These are phyloP conservation scores for Hoplostethus mediterraneus DNA, from an alignment of 2,797 vertebrate genomes.

Conservation along the genomic window DNA sequence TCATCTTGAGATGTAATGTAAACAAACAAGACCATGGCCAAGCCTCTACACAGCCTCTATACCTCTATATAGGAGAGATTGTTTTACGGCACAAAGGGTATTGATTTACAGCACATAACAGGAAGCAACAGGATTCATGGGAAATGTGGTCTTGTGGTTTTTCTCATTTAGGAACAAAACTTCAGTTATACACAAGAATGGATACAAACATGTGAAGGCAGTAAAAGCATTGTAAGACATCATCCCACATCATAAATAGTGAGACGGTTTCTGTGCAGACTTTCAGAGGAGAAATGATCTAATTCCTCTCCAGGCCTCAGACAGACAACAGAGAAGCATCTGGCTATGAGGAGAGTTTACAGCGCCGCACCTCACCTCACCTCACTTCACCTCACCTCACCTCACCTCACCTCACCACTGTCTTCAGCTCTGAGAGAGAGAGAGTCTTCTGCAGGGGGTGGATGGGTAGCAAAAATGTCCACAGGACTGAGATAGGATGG, in stretches of 20 bases:
- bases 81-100: background rate
- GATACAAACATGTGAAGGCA: constrained; percentile 18
- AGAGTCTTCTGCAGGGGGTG: constrained; percentile 3
- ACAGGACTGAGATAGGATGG: background rate
- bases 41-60: too few species aligned
- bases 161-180: constrained; percentile 23
- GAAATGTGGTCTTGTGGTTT: background rate
- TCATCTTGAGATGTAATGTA: too few species aligned
- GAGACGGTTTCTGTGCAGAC: constrained; percentile 47
- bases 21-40: too few species aligned
- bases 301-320: constrained; percentile 40
- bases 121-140: constrained; percentile 1
- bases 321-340: constrained; percentile 53
- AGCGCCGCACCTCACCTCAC: constrained; percentile 23
- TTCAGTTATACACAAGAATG: constrained; percentile 4
- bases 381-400: too few species aligned
- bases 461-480: constrained; percentile 24
- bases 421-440: constrained; percentile 25
- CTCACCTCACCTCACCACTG: background rate
- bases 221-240: constrained; percentile 47
- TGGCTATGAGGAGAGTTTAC: constrained; percentile 29
- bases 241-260: constrained; percentile 50
- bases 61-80: too few species aligned
- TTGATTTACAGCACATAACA: constrained; percentile 43
- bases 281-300: constrained; percentile 49